Evolutionary conservation across 2,888 invertebrate genomes (phyloP).

Genomic region (Mythimna impura): DNA sequence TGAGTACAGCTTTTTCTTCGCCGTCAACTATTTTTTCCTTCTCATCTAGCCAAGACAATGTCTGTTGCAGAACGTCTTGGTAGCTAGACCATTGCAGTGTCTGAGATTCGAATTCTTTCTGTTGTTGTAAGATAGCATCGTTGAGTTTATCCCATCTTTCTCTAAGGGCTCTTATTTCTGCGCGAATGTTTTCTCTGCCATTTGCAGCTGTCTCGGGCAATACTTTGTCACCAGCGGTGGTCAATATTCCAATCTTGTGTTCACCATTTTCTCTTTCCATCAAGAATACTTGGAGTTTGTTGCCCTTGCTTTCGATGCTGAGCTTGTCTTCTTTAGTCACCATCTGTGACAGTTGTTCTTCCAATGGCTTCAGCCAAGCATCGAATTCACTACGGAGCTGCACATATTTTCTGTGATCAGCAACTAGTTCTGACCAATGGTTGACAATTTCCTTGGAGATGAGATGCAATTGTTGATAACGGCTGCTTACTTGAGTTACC

Average conservation of each 20-base stretch:
- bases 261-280: constrained; percentile 96
- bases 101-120: constrained; percentile 96
- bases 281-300: constrained; percentile 93
- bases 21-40: constrained; percentile 94
- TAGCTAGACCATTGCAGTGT: constrained; percentile 95
- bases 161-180: constrained; percentile 94
- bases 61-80: constrained; percentile 96
- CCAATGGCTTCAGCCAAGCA: constrained; percentile 94
- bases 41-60: constrained; percentile 95
- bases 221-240: constrained; percentile 96
- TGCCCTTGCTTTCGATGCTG: constrained; percentile 92
- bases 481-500: constrained; percentile 96
- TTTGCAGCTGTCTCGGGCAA: constrained; percentile 97
- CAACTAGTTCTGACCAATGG: constrained; percentile 95
- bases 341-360: constrained; percentile 92
- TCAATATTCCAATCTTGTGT: constrained; percentile 93
- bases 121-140: constrained; percentile 95
- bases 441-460: constrained; percentile 96
- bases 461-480: constrained; percentile 95
- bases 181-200: constrained; percentile 97
- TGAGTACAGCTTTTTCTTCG: constrained; percentile 93
- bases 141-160: constrained; percentile 97
- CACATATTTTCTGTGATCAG: constrained; percentile 95
- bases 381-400: constrained; percentile 94
- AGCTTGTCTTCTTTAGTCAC: constrained; percentile 92